Percentiles rank a stretch among this genome's conserved stretches.
Conservation (phyloP, 2,797 vertebrate genomes). For the Gymnoscopelus microlampas region DNA sequence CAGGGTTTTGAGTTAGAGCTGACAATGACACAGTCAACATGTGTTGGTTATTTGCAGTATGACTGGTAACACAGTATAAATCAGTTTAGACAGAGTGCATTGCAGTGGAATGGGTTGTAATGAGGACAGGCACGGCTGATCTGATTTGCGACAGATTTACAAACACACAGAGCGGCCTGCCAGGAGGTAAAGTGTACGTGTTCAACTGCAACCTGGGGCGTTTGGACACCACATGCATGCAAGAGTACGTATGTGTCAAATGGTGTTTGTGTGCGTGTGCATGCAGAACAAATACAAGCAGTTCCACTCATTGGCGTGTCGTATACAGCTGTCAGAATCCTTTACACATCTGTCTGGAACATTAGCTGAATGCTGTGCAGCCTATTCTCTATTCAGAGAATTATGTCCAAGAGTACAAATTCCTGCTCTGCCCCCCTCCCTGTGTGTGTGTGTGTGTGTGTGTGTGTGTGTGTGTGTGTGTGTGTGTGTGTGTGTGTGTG, state of each 20-base stretch:
- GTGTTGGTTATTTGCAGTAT: conserved; percentile 12
- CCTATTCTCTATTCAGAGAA: no score
- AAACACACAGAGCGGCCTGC: neutral
- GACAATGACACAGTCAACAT: conserved; percentile 3
- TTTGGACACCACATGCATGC: neutral
- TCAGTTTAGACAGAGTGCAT: neutral
- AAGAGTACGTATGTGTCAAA: neutral
- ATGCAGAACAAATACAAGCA: conserved; percentile 8
- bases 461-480: neutral
- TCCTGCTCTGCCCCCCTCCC: neutral
- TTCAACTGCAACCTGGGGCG: conserved; percentile 5
- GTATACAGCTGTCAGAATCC: conserved; percentile 23
- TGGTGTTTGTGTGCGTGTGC: neutral
- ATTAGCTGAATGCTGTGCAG: no score
- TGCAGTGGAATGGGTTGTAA: neutral
- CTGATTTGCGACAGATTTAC: neutral
- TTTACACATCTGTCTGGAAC: conserved; percentile 18
- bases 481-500: no score
- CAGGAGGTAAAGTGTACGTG: neutral
- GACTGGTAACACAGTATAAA: neutral
- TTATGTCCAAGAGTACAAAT: no score
- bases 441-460: neutral
- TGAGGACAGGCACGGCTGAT: neutral
- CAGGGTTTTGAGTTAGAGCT: no score
- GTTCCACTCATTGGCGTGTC: neutral